Base-by-base conservation (phyloP, 1,140 invertebrate genomes). In the Drosophila tropicalis region DNA sequence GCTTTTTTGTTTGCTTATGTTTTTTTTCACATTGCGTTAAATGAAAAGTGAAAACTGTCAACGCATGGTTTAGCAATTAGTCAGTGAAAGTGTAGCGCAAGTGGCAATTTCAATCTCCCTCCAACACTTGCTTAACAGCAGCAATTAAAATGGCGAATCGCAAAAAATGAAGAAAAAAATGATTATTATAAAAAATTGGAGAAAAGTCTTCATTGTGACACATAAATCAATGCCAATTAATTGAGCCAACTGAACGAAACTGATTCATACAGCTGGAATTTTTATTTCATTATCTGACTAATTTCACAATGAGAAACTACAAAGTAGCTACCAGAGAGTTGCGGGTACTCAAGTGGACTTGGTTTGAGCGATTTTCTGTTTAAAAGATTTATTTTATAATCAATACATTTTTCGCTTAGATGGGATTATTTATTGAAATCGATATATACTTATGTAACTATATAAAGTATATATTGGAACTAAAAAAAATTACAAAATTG, bases 21-120 rank as follows among this genome's bases (percentile, higher is more conserved):
- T 6, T 56, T 32, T 34, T 68, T 66, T 9, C 10, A 19, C 44
- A 70, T 67, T 68, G 66, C 67, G 47, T 39, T 70, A 62, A 81
- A 81, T 81, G 79, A 79, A 81, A 81, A 81, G 78, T 81, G 78
- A 81, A 81, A 81, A 81, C 68, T 81, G 78, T 81, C 78, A 76
- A 62, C 75, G 78, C 78, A 69, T 72, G 72, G 66, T 51, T 61
- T 67, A 64, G 72, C 79, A 81, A 81, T 81, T 81, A 81, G 78
- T 81, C 78, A 81, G 78, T 76, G 78, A 81, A 81, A 81, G 78
- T 81, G 78, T 72, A 81, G 62, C 68, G 77, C 74, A 41, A 61
- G 67, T 61, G 36, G 64, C 36, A 32, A 55, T 39, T 25, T 44
- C 41, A 12, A 36, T 51, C 54, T 19, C 12, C 34, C n/a, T 57